Evolutionary conservation across 2,113 vertebrate species (phyloP), one percentile per base, ranked within the genome.

Genomic region (Echinops telfairi): DNA sequence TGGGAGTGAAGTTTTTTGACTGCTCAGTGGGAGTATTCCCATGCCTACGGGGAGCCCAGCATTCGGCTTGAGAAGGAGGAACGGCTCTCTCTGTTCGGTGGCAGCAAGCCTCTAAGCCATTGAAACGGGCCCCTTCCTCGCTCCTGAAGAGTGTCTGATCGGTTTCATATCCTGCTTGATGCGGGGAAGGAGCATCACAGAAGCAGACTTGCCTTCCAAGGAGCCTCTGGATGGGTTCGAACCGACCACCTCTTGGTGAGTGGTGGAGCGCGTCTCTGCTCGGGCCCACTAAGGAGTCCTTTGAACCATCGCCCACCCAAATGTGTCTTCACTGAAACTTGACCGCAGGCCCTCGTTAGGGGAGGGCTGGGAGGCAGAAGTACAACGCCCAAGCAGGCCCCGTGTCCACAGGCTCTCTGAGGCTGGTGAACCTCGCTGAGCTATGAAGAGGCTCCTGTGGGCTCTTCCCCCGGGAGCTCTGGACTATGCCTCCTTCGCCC

Each of bases 21-120:
- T 96, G 82, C 94, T 96, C 70, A 77, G 83, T 94, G 78, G 93
- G 87, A 58, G 15, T 95, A 96, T 95, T 88, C 89, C 83, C 57
- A 96, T 79, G 40, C 96, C 90, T 94, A 86, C 19, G 29, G 70
- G 47, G 36, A 25, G 75, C 83, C 86, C 16, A 20, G n/a, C 40
- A 12, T 38, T 12, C 27, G n/a, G 23, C 36, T 1, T 4, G 25
- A 33, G n/a, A 36, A 29, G 73, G 29, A 40, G 10, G 66, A 58
- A 57, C n/a, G 22, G 22, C 79, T 25, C 20, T 75, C 78, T n/a
- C n/a, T 89, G 7, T 53, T 38, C 23, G 43, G 60, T 29, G n/a
- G n/a, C n/a, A n/a, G n/a, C n/a, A n/a, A n/a, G n/a, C n/a, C n/a
- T n/a, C 57, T 58, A 16, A 17, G 38, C 73, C 60, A 20, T 10